Percentiles rank a stretch among this genome's conserved stretches.
phyloP scores from a whole-genome alignment of 2,113 vertebrate species.

The Gasterosteus nipponicus region DNA sequence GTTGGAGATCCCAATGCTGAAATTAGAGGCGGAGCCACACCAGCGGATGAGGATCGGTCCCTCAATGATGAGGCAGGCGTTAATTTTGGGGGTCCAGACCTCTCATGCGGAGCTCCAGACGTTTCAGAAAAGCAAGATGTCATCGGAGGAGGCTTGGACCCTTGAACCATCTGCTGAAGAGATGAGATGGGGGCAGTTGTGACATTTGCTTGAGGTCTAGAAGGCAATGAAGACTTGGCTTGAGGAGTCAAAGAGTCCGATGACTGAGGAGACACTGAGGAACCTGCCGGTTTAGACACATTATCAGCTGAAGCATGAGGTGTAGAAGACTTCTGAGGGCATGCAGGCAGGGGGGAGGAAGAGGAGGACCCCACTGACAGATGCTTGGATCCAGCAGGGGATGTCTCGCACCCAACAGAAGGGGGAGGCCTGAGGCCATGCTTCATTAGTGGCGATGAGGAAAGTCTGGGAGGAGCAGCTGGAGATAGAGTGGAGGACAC shows the following conservation, averaged over 20 bases:
- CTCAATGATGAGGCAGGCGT: constrained; percentile 26
- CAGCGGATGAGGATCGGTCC: constrained; percentile 33
- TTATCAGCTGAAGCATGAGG: constrained; percentile 26
- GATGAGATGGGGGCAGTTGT: constrained; percentile 52
- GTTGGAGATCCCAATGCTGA: constrained; percentile 25
- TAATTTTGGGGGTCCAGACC: constrained; percentile 34
- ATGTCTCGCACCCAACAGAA: constrained; percentile 37
- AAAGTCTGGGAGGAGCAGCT: constrained; percentile 54
- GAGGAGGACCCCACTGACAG: constrained; percentile 43
- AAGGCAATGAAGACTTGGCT: constrained; percentile 21
- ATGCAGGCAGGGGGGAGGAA: constrained; percentile 39
- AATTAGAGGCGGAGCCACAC: constrained; percentile 33
- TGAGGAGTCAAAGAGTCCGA: constrained; percentile 39
- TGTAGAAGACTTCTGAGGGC: constrained; percentile 44
- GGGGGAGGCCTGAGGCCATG: constrained; percentile 54
- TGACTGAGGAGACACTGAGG: constrained; percentile 28
- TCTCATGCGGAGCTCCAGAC: constrained; percentile 37
- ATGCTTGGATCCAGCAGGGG: constrained; percentile 39
- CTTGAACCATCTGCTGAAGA: constrained; percentile 63
- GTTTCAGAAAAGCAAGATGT: constrained; percentile 31
- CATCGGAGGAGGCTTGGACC: constrained; percentile 48
- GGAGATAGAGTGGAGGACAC: constrained; percentile 43
- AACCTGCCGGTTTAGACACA: constrained; percentile 23
- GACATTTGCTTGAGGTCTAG: constrained; percentile 27
- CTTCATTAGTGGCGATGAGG: constrained; percentile 56